Evolutionary conservation across 2,113 vertebrate species (phyloP).

Genomic region (Passer domesticus): DNA sequence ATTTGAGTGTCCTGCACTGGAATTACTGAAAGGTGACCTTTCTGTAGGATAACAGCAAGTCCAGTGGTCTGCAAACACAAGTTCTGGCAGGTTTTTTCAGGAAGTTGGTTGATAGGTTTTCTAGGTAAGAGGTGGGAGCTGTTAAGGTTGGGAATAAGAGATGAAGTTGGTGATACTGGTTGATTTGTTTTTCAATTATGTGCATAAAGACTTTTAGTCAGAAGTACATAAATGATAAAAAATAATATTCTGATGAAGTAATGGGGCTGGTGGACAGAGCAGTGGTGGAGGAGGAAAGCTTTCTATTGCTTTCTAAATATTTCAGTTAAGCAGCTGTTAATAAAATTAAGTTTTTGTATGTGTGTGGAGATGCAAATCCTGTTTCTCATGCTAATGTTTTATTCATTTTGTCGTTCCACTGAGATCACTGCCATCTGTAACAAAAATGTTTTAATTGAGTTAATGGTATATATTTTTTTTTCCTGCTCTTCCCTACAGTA

Average conservation of each 20-base stretch:
- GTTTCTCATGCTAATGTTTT: not conserved
- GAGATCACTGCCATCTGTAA: not conserved
- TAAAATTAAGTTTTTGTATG: not conserved
- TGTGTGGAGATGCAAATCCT: not conserved
- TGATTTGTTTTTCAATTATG: not conserved
- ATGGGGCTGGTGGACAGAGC: not conserved
- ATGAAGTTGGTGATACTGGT: not conserved
- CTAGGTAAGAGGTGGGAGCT: not conserved
- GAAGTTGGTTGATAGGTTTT: not conserved
- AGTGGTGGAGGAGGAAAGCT: fast-evolving
- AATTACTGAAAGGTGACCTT: not conserved
- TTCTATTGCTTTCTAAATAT: not conserved
- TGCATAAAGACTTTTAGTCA: not conserved
- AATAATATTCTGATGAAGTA: not conserved
- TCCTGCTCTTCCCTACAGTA: not conserved
- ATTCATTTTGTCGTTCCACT: not conserved
- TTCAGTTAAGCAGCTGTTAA: not conserved
- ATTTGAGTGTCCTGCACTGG: not conserved
- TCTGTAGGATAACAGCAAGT: not conserved
- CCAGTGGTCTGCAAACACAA: not conserved
- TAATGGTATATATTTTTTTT: not conserved
- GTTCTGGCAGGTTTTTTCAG: not conserved
- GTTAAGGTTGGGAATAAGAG: not conserved
- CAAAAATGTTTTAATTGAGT: not conserved
- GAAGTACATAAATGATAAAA: not conserved